phyloP scores from a whole-genome alignment of 2,797 vertebrate genomes.

The Myiotriccus ornatus region DNA sequence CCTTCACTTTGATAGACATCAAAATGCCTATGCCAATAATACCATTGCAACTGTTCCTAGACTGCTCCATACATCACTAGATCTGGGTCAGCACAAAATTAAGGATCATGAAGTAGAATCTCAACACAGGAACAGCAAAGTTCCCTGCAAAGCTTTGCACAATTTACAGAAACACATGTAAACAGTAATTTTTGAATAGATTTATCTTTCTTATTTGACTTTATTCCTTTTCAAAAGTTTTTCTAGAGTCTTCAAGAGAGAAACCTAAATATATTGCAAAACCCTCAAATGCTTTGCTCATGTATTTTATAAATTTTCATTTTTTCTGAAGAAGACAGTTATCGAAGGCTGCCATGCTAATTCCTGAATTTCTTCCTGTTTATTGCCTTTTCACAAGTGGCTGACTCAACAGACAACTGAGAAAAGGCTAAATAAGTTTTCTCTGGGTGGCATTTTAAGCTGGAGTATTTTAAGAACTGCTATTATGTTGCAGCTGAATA shows the following conservation, averaged over 20 bases:
- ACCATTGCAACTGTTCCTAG: background rate
- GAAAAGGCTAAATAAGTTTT: conserved; percentile 40
- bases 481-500: conserved; percentile 21
- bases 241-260: conserved; percentile 7
- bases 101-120: background rate
- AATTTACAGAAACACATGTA: background rate
- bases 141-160: background rate
- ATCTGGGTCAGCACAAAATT: background rate
- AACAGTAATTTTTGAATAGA: background rate
- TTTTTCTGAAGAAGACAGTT: background rate
- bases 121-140: background rate
- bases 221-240: background rate
- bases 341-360: background rate
- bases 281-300: background rate
- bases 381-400: conserved; percentile 21
- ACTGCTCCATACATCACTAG: background rate
- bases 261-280: conserved; percentile 1
- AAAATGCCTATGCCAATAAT: background rate
- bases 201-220: background rate
- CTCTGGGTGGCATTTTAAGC: conserved; percentile 33
- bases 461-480: conserved; percentile 37
- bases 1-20: background rate
- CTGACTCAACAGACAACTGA: conserved; percentile 38
- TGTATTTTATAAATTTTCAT: background rate
- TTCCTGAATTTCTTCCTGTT: conserved; percentile 16